Conservation (phyloP, 1,140 invertebrate genomes). For the Camponotus floridanus region DNA sequence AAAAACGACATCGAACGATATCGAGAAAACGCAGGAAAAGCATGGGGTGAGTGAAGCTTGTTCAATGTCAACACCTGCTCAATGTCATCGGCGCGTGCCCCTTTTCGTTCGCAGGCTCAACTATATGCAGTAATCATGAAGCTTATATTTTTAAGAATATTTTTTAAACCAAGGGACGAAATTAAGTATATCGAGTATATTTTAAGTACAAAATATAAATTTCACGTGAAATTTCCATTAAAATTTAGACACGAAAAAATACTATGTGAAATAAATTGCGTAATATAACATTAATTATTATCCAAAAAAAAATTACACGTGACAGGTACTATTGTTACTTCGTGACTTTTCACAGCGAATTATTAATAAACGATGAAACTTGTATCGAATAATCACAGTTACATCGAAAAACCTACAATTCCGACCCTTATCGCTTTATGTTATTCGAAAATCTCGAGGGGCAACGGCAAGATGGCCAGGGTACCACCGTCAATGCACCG, state of each 20-base stretch:
- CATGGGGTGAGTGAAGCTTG: slow-evolving; percentile 54
- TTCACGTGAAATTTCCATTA: neutral
- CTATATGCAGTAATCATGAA: slow-evolving; percentile 5
- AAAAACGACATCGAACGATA: neutral
- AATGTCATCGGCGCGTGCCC: slow-evolving; percentile 26
- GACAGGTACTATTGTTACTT: neutral
- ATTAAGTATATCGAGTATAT: neutral
- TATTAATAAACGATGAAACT: neutral
- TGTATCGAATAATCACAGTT: neutral
- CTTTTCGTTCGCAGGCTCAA: slow-evolving; percentile 46
- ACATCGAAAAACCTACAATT: slow-evolving; percentile 16
- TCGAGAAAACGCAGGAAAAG: slow-evolving; percentile 1
- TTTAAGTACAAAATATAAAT: neutral
- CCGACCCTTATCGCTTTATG: slow-evolving; percentile 8
- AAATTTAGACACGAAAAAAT: too few species aligned
- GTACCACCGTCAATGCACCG: slow-evolving; percentile 67
- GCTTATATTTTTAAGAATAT: neutral
- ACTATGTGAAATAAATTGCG: too few species aligned
- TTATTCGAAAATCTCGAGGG: slow-evolving; percentile 37
- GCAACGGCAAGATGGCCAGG: slow-evolving; percentile 2
- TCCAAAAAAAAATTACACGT: neutral
- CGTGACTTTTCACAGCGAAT: neutral
- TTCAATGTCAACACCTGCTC: slow-evolving; percentile 62
- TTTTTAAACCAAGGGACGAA: neutral
- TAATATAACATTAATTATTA: neutral